These are phyloP conservation scores for Rhinoptilus africanus DNA, from an alignment of 2,113 vertebrate genomes.

Conservation along the genomic window DNA sequence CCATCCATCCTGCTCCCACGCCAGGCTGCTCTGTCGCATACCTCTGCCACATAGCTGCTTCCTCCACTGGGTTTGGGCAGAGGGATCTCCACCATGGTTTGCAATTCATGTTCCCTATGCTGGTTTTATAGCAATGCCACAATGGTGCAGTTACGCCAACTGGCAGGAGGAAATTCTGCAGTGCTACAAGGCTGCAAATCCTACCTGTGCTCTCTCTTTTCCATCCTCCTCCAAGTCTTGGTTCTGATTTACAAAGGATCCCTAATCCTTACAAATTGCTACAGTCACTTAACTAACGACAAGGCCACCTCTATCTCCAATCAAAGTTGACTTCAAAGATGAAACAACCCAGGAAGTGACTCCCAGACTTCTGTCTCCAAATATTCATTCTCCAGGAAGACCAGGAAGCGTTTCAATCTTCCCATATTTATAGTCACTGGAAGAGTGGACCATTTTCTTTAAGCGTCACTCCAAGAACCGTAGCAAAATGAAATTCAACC, in stretches of 20 bases:
- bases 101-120: neutral
- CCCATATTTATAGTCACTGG: neutral
- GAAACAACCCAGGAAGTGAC: neutral
- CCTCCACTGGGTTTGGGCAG: rapidly evolving
- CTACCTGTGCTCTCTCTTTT: neutral
- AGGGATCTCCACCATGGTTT: neutral
- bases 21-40: neutral
- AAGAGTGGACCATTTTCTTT: neutral
- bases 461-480: neutral
- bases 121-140: neutral
- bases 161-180: neutral
- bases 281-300: neutral
- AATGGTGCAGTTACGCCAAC: neutral
- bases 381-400: neutral
- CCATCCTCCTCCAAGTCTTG: neutral
- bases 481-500: neutral
- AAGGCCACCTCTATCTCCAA: neutral
- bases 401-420: neutral
- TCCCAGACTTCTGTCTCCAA: neutral
- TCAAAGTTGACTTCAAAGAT: neutral
- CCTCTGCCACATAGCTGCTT: neutral
- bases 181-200: neutral
- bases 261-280: neutral
- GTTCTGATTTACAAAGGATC: neutral
- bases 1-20: neutral